Base-by-base conservation (phyloP, 2,113 vertebrate species). In the Callipepla californica region DNA sequence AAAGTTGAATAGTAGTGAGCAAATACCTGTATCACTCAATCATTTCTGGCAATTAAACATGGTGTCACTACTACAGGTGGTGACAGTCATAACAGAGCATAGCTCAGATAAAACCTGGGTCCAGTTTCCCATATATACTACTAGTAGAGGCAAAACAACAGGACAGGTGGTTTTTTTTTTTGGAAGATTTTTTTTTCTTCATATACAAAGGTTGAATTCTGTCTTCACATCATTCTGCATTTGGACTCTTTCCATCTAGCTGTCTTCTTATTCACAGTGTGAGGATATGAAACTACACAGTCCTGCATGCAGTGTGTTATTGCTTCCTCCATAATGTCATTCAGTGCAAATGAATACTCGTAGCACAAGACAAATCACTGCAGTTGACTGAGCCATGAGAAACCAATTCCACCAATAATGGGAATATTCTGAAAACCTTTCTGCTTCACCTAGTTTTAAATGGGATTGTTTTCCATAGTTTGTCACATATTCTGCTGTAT, bases 381-480 rank as follows among this genome's bases (percentile, higher is more conserved):
- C 67, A 61, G 58, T 28, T 70, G 59, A 19, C 87, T 94, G 72
- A 92, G 18, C 47, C 79, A 68, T 61, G 30, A 82, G 57, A 91
- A 94, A 86, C 7, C 26, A 75, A 90, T 91, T 87, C 83, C 23
- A 48, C 70, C 59, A 88, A 61, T 80, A 91, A 89, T 57, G 32
- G 65, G 38, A 79, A 57, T 61, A 72, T 75, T 78, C 68, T 84
- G 67, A 95, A 91, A 89, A 67, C 2, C 40, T 63, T 91, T 89
- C 81, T 93, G 78, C 68, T 82, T 89, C 38, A 9, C 13, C 8
- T 70, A 19, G 15, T 69, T 93, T 87, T 69, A 93, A 94, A 87
- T 75, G 32, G 13, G 16, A 36, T 34, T 85, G 11, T 72, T 92
- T 94, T 80, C 47, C 36, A 57, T 22, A 38, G 26, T 21, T 85